Percentiles rank a stretch among this genome's conserved stretches.
Conservation (phyloP, 2,888 invertebrate genomes). For the Acanthacorydalis orientalis region DNA sequence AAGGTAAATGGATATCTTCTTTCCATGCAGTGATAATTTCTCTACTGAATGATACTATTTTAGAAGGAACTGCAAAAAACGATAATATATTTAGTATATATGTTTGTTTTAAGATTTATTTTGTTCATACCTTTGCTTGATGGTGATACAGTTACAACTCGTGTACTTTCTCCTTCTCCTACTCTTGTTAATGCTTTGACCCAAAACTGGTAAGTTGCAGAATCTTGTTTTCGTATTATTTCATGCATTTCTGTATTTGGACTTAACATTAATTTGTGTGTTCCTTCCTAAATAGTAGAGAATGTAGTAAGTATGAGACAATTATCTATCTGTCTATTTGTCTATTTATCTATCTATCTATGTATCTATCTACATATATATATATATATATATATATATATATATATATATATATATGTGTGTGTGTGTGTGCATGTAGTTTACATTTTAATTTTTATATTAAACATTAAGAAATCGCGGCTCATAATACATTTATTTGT, state of each 20-base stretch:
- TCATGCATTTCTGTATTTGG: conserved; percentile 55
- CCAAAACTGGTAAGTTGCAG: conserved; percentile 59
- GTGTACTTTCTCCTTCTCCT: conserved; percentile 69
- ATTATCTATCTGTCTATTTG: too few relatives aligned
- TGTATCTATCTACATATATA: too few relatives aligned
- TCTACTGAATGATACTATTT: conserved; percentile 76
- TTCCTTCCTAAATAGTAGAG: conserved; percentile 54
- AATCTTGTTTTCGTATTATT: conserved; percentile 49
- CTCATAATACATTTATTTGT: too few relatives aligned
- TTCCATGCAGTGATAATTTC: conserved; percentile 74
- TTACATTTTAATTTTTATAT: too few relatives aligned
- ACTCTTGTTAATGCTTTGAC: conserved; percentile 64
- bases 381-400: too few relatives aligned
- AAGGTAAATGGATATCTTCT: conserved; percentile 64
- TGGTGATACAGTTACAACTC: conserved; percentile 58
- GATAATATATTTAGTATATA: not conserved
- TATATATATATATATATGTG: too few relatives aligned
- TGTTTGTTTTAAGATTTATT: not conserved
- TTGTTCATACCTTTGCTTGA: conserved; percentile 39
- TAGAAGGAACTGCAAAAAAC: conserved; percentile 48
- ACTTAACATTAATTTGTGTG: conserved; percentile 55
- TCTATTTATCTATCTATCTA: too few relatives aligned
- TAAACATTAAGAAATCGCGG: too few relatives aligned
- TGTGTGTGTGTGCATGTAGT: too few relatives aligned
- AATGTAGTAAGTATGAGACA: too few relatives aligned